Percentiles rank a stretch among this genome's conserved stretches.
These are phyloP conservation scores for Lepus europaeus DNA, from an alignment of 2,113 vertebrate genomes.

Conservation along the genomic window DNA sequence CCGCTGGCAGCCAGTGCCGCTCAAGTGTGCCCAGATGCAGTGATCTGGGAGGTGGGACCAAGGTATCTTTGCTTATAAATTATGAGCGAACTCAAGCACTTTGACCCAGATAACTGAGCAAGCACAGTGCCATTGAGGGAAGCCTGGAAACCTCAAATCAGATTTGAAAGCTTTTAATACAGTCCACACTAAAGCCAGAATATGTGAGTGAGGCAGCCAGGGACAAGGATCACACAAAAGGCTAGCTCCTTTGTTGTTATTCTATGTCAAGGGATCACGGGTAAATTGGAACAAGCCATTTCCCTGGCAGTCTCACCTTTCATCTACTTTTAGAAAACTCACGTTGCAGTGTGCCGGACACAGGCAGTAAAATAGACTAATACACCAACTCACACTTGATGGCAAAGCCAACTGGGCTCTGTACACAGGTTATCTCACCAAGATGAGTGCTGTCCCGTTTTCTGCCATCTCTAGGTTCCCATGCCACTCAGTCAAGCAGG, in stretches of 20 bases:
- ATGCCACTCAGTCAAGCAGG: not conserved
- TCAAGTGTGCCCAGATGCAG: not conserved
- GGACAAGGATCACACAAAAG: not conserved
- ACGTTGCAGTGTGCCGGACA: not conserved
- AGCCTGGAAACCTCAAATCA: not conserved
- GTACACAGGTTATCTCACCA: not conserved
- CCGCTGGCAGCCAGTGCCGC: slow-evolving; percentile 61
- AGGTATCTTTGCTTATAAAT: slow-evolving; percentile 80
- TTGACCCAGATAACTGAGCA: slow-evolving; percentile 50
- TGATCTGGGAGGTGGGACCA: slow-evolving; percentile 62
- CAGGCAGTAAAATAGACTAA: not conserved
- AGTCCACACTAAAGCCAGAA: not conserved
- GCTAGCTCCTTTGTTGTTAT: not conserved
- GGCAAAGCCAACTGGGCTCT: not conserved
- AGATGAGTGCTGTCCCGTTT: not conserved
- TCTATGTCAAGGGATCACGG: not conserved
- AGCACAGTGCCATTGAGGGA: not conserved
- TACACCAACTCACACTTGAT: not conserved
- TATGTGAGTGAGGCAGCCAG: not conserved
- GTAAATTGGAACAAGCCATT: not conserved
- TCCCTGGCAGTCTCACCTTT: slow-evolving; percentile 9
- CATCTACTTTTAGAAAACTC: slow-evolving; percentile 44
- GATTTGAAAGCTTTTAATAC: slow-evolving; percentile 23
- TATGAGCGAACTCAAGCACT: slow-evolving; percentile 73
- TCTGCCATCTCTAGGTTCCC: not conserved